Percentiles rank a stretch among this genome's conserved stretches.
These are phyloP conservation scores for Procambarus clarkii DNA, from an alignment of 1,140 invertebrate genomes.

Conservation along the genomic window DNA sequence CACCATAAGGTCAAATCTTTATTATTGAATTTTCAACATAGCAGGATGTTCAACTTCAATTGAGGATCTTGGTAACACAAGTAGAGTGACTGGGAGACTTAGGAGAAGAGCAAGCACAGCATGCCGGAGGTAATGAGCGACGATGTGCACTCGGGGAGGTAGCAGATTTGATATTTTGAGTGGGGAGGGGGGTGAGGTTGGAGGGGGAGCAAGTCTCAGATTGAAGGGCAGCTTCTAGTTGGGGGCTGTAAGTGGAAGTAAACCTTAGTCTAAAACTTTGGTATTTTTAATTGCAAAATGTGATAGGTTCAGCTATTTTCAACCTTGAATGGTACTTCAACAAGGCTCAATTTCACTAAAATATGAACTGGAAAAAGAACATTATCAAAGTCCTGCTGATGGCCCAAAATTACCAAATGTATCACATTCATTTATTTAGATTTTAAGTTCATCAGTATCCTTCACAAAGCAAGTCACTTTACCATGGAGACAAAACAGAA, in stretches of 20 bases:
- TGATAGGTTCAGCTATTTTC: slow-evolving; percentile 44
- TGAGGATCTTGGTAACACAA: slow-evolving; percentile 64
- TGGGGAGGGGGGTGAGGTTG: slow-evolving; percentile 25
- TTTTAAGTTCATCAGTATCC: slow-evolving; percentile 15
- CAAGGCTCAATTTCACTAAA: slow-evolving; percentile 44
- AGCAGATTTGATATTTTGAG: slow-evolving; percentile 13
- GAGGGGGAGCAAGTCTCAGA: neutral
- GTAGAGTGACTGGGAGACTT: slow-evolving; percentile 55
- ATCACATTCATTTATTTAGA: slow-evolving; percentile 32
- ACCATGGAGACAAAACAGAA: slow-evolving; percentile 10
- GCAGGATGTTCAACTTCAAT: slow-evolving; percentile 63
- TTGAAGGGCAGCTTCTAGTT: slow-evolving; percentile 60
- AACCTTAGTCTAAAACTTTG: slow-evolving; percentile 61
- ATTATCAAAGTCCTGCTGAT: slow-evolving; percentile 26
- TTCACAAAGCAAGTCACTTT: slow-evolving; percentile 4
- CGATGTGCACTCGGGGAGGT: slow-evolving; percentile 43
- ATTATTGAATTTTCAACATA: slow-evolving; percentile 65
- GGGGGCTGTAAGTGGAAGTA: slow-evolving; percentile 60
- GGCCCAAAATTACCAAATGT: slow-evolving; percentile 28
- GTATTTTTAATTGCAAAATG: slow-evolving; percentile 41
- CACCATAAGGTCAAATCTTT: slow-evolving; percentile 62
- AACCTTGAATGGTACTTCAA: slow-evolving; percentile 43
- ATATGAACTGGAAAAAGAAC: slow-evolving; percentile 35
- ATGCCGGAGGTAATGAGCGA: slow-evolving; percentile 56
- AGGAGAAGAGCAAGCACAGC: slow-evolving; percentile 61